Evolutionary conservation across 2,888 invertebrate species (phyloP).

Genomic region (Bursaphelenchus okinawaensis): DNA sequence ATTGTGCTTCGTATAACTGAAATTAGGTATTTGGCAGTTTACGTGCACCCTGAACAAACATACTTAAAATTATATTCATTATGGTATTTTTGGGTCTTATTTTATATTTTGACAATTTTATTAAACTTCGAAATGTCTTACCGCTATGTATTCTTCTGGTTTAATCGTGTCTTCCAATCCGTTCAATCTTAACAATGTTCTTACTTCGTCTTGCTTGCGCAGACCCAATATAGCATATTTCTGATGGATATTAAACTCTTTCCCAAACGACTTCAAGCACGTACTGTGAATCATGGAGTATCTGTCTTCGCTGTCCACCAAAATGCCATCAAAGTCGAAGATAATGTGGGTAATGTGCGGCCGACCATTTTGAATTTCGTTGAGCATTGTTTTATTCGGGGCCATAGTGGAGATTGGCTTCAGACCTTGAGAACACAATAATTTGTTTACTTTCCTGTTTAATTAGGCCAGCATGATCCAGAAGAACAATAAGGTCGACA

Average conservation of each 20-base stretch:
- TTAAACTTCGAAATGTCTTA: not conserved
- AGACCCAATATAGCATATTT: not conserved
- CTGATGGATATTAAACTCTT: not conserved
- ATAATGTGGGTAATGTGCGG: not conserved
- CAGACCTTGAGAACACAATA: too few species aligned
- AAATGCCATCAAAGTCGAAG: not conserved
- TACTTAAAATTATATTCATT: too few species aligned
- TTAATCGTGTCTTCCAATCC: not conserved
- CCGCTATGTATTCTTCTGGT: not conserved
- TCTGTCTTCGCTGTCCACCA: slow-evolving; percentile 5
- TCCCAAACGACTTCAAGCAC: not conserved
- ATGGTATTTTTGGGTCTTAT: not conserved
- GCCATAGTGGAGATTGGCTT: too few species aligned
- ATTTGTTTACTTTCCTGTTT: too few species aligned
- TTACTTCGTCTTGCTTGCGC: not conserved
- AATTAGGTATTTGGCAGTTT: too few species aligned
- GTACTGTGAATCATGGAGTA: not conserved
- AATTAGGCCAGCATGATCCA: too few species aligned
- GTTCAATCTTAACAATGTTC: not conserved
- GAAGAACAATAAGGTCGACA: too few species aligned
- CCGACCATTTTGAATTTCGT: not conserved
- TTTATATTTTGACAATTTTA: not conserved
- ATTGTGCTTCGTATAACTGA: slow-evolving; percentile 8
- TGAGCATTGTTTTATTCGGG: not conserved
- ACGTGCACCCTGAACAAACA: too few species aligned